Evolutionary conservation across 1,140 invertebrate species (phyloP).

Genomic region (Drosophila mojavensis): DNA sequence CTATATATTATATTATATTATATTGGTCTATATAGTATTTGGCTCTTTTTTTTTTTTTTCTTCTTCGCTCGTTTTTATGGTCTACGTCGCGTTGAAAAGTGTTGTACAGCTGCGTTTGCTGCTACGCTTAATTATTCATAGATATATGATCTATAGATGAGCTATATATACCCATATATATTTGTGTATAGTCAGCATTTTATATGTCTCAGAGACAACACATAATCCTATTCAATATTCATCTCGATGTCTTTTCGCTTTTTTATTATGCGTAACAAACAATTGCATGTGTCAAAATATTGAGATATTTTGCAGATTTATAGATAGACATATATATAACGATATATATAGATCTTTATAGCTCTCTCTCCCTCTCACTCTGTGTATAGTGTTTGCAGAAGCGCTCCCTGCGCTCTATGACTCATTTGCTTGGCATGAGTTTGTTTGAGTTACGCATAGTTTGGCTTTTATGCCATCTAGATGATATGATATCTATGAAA

Average conservation of each 20-base stretch:
- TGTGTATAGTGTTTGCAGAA: not conserved
- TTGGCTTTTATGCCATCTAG: no score
- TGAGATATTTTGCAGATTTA: slow-evolving; percentile 59
- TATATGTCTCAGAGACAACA: slow-evolving; percentile 2
- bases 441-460: not conserved
- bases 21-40: slow-evolving; percentile 8
- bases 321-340: not conserved
- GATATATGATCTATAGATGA: slow-evolving; percentile 24
- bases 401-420: slow-evolving; percentile 20
- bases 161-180: slow-evolving; percentile 5
- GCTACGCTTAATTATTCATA: slow-evolving; percentile 76
- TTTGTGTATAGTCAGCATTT: slow-evolving; percentile 1
- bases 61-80: slow-evolving; percentile 24
- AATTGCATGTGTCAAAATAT: slow-evolving; percentile 68
- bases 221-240: slow-evolving; percentile 52
- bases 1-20: not conserved
- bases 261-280: slow-evolving; percentile 51
- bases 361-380: not conserved
- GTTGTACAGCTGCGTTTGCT: slow-evolving; percentile 61
- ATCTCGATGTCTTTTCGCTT: slow-evolving; percentile 5
- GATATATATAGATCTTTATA: no score
- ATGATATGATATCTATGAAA: no score
- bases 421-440: slow-evolving; percentile 45
- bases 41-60: no score
- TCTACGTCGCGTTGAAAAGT: slow-evolving; percentile 40